Conservation (phyloP, 2,888 invertebrate genomes). For the Drosophila pseudotalamancana region DNA sequence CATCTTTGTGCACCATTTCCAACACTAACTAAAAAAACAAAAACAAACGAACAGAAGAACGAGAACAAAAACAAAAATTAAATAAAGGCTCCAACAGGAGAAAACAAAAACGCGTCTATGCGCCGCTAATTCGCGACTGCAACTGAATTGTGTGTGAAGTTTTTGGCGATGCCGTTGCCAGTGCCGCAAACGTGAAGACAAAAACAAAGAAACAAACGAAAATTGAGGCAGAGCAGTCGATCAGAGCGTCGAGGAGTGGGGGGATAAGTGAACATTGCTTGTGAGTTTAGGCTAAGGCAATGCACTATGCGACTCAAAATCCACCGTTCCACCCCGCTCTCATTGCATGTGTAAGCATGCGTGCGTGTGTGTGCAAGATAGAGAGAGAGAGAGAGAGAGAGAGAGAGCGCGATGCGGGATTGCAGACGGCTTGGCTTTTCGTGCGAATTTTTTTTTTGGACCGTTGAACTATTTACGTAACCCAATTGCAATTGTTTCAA, state of each 20-base stretch:
- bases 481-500: constrained; percentile 57
- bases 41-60: constrained; percentile 4
- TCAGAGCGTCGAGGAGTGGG: not conserved
- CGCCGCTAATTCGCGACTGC: constrained; percentile 76
- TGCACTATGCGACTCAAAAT: constrained; percentile 40
- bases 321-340: not conserved
- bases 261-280: constrained; percentile 2
- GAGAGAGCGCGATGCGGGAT: constrained; percentile 4
- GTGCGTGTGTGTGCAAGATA: not conserved
- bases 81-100: constrained; percentile 8
- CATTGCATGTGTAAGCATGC: not conserved
- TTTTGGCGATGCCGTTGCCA: constrained; percentile 27
- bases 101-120: constrained; percentile 61
- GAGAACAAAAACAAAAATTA: not conserved
- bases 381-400: constrained; percentile 1
- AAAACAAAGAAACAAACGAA: constrained; percentile 8
- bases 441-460: constrained; percentile 29
- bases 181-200: constrained; percentile 34
- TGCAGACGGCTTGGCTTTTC: constrained; percentile 21
- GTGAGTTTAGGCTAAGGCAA: constrained; percentile 25
- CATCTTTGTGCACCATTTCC: constrained; percentile 58
- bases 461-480: constrained; percentile 56
- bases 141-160: constrained; percentile 73
- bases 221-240: not conserved
- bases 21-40: constrained; percentile 1